These are phyloP conservation scores for Halyomorpha halys DNA, from an alignment of 1,140 invertebrate species.

Conservation along the genomic window DNA sequence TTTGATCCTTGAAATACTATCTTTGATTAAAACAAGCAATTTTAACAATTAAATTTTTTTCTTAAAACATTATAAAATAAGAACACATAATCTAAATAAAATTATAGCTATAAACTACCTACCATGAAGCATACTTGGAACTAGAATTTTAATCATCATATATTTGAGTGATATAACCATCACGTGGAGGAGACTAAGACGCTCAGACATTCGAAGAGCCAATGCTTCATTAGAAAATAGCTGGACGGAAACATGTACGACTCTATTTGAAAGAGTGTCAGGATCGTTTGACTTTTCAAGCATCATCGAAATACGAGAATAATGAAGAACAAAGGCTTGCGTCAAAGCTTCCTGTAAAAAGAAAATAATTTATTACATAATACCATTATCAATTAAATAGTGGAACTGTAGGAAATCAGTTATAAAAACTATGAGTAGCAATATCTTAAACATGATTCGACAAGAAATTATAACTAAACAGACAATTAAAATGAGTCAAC, in stretches of 20 bases:
- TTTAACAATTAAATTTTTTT: too few relatives aligned
- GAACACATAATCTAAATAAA: not conserved
- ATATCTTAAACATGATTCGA: too few relatives aligned
- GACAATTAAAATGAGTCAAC: too few relatives aligned
- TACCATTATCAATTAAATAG: too few relatives aligned
- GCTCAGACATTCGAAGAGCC: constrained; percentile 79
- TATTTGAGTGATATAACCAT: constrained; percentile 88
- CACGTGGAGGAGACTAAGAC: constrained; percentile 79
- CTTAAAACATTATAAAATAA: not conserved
- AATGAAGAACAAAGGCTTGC: constrained; percentile 88
- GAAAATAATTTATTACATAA: too few relatives aligned
- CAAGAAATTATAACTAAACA: too few relatives aligned
- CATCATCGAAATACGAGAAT: constrained; percentile 85
- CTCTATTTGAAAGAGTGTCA: constrained; percentile 83
- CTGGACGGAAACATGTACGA: constrained; percentile 94
- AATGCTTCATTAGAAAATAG: constrained; percentile 89
- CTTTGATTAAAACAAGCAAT: not conserved
- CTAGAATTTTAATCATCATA: constrained; percentile 87
- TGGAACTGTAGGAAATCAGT: too few relatives aligned
- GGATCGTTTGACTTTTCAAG: constrained; percentile 75
- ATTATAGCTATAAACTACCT: constrained; percentile 31
- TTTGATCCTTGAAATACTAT: too few relatives aligned
- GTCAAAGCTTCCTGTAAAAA: constrained; percentile 72
- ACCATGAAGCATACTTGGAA: constrained; percentile 78
- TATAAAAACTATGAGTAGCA: too few relatives aligned